Base-by-base conservation (phyloP, 2,113 vertebrate genomes). In the Echinops telfairi region DNA sequence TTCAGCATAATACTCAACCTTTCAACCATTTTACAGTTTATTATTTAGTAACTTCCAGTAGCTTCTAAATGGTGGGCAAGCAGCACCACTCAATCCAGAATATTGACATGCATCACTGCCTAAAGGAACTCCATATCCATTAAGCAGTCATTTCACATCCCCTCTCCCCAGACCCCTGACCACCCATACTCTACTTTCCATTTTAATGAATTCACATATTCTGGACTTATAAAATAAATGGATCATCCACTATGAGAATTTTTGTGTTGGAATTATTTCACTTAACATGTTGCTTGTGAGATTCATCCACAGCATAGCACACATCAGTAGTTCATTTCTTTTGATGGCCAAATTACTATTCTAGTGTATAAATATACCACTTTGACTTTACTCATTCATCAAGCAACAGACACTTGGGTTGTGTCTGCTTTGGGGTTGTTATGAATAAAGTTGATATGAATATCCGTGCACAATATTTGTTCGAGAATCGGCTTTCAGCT, bases 11-110 rank as follows among this genome's bases (percentile, higher is more conserved):
- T 40, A 76, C 33, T 88, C 29, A 86, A 14, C 78, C 57, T 90
- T 90, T 87, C 78, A 80, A 70, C 3, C 77, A 80, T 92, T 93
- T 66, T 47, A 31, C 47, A 64, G 29, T 33, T 6, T 17, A 70
- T 1, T 85, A 27, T 88, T 75, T 36, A 10, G 0, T 36, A 14
- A 2, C 15, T 64, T 43, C 17, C 17, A 19, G 10, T 75, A 38
- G 3, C 38, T 66, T 84, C 31, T 8, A 0, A 62, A 10, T 47
- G 0, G 3, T 83, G 2, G 20, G 6, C n/a, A 40, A 60, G 3
- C 15, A 47, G 77, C 66, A 70, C 23, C 4, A 36, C 58, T 57
- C 78, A 38, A 81, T 83, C 8, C 4, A 33, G 27, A 66, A 71
- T 7, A 75, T 57, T 73, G 47, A 53, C 60, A 40, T 43, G 10